A percentile compares a stretch with the other conserved stretches of the same genome.
These are phyloP conservation scores for Trichopoda pennipes DNA, from an alignment of 2,888 invertebrate species.

Conservation along the genomic window DNA sequence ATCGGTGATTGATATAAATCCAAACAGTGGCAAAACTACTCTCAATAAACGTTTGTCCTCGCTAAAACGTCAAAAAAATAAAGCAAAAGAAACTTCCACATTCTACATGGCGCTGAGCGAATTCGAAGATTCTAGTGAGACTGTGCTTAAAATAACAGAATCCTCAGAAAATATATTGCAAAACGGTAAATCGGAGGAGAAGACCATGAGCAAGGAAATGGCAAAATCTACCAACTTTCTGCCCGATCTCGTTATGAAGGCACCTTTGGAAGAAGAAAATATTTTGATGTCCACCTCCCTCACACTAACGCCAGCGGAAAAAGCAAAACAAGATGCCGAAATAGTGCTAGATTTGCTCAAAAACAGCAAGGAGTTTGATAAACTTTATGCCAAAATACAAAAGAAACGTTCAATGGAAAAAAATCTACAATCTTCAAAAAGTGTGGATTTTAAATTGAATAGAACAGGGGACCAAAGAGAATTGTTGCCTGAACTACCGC, in stretches of 20 bases:
- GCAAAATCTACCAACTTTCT: conserved; percentile 46
- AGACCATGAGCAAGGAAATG: conserved; percentile 42
- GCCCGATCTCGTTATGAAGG: conserved; percentile 70
- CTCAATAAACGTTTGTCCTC: conserved; percentile 86
- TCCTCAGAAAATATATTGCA: conserved; percentile 83
- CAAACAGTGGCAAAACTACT: conserved; percentile 86
- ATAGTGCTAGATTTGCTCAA: conserved; percentile 90
- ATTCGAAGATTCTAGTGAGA: conserved; percentile 74
- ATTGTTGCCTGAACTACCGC: conserved; percentile 73
- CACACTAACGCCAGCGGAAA: conserved; percentile 82
- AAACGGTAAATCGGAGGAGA: conserved; percentile 45
- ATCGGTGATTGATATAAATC: conserved; percentile 78
- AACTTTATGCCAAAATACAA: conserved; percentile 88
- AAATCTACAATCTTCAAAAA: conserved; percentile 65
- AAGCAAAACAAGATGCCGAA: conserved; percentile 83
- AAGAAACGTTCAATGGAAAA: conserved; percentile 79
- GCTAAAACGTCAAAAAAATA: conserved; percentile 85
- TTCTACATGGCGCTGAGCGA: conserved; percentile 87
- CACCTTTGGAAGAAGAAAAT: conserved; percentile 62
- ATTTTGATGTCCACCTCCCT: conserved; percentile 64
- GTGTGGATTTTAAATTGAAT: conserved; percentile 63
- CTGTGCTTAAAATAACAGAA: conserved; percentile 84
- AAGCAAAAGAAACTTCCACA: conserved; percentile 84
- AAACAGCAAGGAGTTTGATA: conserved; percentile 91
- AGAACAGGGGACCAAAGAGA: conserved; percentile 6